Base-by-base conservation (phyloP, 2,797 vertebrate genomes). In the Poecilia picta region DNA sequence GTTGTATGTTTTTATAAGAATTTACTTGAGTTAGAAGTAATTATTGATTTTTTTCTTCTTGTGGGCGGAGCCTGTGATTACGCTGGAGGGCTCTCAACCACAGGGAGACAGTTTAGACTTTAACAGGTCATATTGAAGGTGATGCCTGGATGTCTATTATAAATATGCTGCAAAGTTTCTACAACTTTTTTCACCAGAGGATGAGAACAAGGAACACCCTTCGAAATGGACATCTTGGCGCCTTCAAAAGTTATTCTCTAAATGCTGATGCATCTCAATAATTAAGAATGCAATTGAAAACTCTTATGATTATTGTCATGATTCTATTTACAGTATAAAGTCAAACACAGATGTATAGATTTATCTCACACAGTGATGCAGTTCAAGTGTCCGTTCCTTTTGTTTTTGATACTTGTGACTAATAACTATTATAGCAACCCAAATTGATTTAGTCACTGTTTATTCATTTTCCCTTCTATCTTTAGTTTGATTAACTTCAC, bases 381-480 rank as follows among this genome's bases (percentile, higher is more conserved):
- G 10, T 2, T 47, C 10, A 51, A 41, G 53, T 2, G 1, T 0
- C 18, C 28, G 33, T 71, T 72, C 46, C 49, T 46, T 75, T 28
- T 73, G 70, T 64, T 18, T 66, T 64, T 1, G 0, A 39, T 4
- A 18, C 1, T 25, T 68, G 8, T 39, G 64, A 20, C 36, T 33
- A 33, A 31, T 33, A 16, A 33, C 16, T 33, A 62, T 31, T 33
- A 31, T 3, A 59, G 28, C 57, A 28, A 33, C 31, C 28, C 15
- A 75, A 39, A 57, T 43, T 13, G 18, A 72, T 72, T 62, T 73
- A 47, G 23, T 83, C 28, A 62, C 1, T 62, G 66, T 66, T 79
- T n/a, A 66, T 11, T 16, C 16, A 10, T 43, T 28, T 68, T 13
- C 8, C 5, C 3, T 59, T 45, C 33, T 23, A 72, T 49, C 23